Conservation (phyloP, 1,140 invertebrate species). For the Atta cephalotes region DNA sequence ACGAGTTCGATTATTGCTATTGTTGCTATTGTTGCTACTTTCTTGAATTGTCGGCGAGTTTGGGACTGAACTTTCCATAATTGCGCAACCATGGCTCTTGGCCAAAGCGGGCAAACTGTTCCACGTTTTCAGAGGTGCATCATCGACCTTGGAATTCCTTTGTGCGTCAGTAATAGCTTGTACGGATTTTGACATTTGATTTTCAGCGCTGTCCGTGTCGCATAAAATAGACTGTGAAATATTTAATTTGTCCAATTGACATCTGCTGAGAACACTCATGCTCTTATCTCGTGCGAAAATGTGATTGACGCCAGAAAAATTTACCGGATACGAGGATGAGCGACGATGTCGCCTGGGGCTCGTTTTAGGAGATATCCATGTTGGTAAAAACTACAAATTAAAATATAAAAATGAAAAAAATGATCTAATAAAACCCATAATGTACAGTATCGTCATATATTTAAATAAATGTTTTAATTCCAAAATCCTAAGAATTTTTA, state of each 20-base stretch:
- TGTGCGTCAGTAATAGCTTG: constrained; percentile 13
- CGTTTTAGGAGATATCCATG: constrained; percentile 74
- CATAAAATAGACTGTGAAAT: background rate
- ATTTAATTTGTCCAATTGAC: constrained; percentile 64
- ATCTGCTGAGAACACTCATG: constrained; percentile 17
- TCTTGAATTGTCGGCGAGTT: constrained; percentile 33
- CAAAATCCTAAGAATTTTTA: background rate
- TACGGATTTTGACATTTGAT: background rate
- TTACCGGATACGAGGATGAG: constrained; percentile 81
- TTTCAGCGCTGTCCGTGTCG: background rate
- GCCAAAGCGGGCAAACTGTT: constrained; percentile 76
- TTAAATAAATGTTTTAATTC: background rate
- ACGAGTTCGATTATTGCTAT: constrained; percentile 36
- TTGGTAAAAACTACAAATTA: constrained; percentile 77
- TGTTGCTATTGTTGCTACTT: background rate
- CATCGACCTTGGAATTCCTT: constrained; percentile 39
- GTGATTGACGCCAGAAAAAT: constrained; percentile 70
- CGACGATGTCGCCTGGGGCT: constrained; percentile 79
- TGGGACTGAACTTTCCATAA: constrained; percentile 26
- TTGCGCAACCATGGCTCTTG: constrained; percentile 59
- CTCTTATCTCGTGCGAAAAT: constrained; percentile 46
- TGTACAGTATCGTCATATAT: background rate
- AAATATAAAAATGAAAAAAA: constrained; percentile 20
- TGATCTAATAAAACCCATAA: background rate
- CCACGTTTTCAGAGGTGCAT: constrained; percentile 77